Conservation (phyloP, 2,888 invertebrate genomes). For the Caenorhabditis imperialis region DNA sequence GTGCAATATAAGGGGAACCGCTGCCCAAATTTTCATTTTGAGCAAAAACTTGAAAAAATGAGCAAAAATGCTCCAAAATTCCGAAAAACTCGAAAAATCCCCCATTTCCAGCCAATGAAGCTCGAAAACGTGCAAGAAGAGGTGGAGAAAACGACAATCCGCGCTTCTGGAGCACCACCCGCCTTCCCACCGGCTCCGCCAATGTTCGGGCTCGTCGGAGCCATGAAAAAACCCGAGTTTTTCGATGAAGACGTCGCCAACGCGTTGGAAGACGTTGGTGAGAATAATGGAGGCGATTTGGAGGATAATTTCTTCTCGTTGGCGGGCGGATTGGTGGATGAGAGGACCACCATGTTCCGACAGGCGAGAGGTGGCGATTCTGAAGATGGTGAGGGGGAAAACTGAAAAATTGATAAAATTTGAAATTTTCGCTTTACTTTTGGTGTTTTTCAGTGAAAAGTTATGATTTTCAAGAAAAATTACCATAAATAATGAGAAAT, state of each 20-base stretch:
- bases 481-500: no score
- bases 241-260: slow-evolving; percentile 62
- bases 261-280: slow-evolving; percentile 81
- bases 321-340: slow-evolving; percentile 82
- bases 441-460: no score
- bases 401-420: no score
- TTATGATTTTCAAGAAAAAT: no score
- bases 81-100: no score
- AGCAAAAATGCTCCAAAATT: no score
- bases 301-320: slow-evolving; percentile 93
- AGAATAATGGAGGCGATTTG: slow-evolving; percentile 87
- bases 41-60: no score
- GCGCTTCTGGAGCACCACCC: slow-evolving; percentile 9
- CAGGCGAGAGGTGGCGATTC: slow-evolving; percentile 40
- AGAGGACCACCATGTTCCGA: slow-evolving; percentile 34
- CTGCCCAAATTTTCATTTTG: no score
- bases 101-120: slow-evolving; percentile 49
- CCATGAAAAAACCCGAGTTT: slow-evolving; percentile 47
- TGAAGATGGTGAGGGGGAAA: slow-evolving; percentile 56
- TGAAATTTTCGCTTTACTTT: no score
- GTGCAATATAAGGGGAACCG: no score
- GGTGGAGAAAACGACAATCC: slow-evolving; percentile 52
- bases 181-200: slow-evolving; percentile 44
- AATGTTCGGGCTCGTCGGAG: slow-evolving; percentile 28
- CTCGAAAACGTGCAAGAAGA: slow-evolving; percentile 48